Evolutionary conservation across 1,140 invertebrate genomes (phyloP).

Genomic region (Drosophila lacteicornis): DNA sequence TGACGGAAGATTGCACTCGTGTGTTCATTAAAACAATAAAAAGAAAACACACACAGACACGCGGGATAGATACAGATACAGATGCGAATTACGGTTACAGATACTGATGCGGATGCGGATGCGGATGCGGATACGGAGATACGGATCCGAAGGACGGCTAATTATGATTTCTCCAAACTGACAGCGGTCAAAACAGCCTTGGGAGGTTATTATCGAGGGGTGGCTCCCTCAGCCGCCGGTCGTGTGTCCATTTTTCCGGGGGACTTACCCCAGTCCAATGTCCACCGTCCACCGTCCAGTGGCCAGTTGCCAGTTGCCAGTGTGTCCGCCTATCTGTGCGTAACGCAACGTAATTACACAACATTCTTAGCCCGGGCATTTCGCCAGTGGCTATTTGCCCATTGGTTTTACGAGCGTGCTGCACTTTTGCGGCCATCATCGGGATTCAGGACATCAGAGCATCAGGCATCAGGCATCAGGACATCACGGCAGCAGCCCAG

Average conservation of each 20-base stretch:
- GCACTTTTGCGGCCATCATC: constrained; percentile 72
- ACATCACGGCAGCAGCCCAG: not conserved
- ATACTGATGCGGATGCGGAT: constrained; percentile 12
- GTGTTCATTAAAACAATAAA: constrained; percentile 83
- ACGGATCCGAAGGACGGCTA: constrained; percentile 58
- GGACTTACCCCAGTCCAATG: not conserved
- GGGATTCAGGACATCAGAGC: constrained; percentile 23
- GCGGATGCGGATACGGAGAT: not conserved
- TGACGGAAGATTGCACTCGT: constrained; percentile 59
- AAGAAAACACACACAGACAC: constrained; percentile 50
- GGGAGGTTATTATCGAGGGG: constrained; percentile 56
- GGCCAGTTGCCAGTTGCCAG: not conserved
- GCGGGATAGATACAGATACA: constrained; percentile 9
- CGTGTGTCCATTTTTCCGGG: not conserved
- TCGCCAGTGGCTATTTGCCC: constrained; percentile 67
- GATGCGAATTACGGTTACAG: constrained; percentile 1
- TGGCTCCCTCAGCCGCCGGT: constrained; percentile 4
- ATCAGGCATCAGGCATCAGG: constrained; percentile 1
- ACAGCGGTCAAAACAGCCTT: constrained; percentile 69
- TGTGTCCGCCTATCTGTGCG: constrained; percentile 74
- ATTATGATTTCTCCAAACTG: constrained; percentile 77
- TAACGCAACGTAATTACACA: constrained; percentile 81
- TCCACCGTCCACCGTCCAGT: too few relatives aligned
- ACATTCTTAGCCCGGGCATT: constrained; percentile 77
- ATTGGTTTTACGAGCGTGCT: constrained; percentile 80